These are phyloP conservation scores for Ptychochromis oligacanthus DNA, from an alignment of 2,113 vertebrate genomes.

Conservation along the genomic window DNA sequence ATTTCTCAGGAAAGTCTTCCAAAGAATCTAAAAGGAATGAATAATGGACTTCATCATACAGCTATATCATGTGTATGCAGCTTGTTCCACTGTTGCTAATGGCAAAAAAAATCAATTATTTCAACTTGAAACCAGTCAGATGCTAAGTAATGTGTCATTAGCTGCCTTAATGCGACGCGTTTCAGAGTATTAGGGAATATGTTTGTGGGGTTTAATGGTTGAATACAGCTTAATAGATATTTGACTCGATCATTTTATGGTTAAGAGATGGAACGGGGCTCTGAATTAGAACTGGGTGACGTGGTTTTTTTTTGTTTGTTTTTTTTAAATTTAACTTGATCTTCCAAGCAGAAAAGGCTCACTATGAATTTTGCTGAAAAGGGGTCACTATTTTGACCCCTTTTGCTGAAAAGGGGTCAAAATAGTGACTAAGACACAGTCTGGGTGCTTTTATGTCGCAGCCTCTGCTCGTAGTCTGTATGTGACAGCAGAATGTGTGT, in stretches of 20 bases:
- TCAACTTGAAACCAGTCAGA: not conserved
- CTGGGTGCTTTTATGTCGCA: not conserved
- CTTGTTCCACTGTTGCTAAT: not conserved
- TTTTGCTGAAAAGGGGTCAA: conserved; percentile 20
- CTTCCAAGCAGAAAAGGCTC: not conserved
- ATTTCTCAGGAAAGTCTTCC: not conserved
- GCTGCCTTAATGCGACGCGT: not conserved
- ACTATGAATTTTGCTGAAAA: conserved; percentile 5
- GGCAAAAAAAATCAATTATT: not conserved
- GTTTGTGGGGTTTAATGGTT: not conserved
- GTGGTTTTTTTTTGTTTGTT: not conserved
- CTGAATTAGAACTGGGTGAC: not conserved
- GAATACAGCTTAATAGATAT: not conserved
- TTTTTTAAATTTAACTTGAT: not conserved
- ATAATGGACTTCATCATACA: not conserved
- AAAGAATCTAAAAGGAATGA: not conserved
- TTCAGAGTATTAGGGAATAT: not conserved
- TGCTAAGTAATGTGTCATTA: not conserved
- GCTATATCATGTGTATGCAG: not conserved
- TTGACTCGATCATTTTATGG: not conserved
- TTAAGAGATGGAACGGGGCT: not conserved
- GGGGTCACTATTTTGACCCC: too few relatives aligned
- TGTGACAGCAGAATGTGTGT: conserved; percentile 64
- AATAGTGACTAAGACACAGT: not conserved
- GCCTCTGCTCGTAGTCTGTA: not conserved